phyloP scores from a whole-genome alignment of 2,888 invertebrate species.

The Drosophila neutralis region DNA sequence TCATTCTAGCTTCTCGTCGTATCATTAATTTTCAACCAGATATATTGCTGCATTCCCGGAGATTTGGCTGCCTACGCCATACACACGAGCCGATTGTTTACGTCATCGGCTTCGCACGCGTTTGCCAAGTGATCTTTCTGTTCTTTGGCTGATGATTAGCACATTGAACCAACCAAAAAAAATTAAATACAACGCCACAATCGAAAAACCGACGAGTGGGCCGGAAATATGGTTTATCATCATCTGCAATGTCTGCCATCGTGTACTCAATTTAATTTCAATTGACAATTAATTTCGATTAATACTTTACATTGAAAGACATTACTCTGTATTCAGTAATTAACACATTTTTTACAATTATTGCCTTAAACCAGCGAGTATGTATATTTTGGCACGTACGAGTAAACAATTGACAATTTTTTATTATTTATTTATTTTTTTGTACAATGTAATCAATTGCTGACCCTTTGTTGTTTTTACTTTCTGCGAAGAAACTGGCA shows the following conservation, averaged over 20 bases:
- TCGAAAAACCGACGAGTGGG: constrained; percentile 13
- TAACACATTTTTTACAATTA: constrained; percentile 1
- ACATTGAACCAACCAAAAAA: constrained; percentile 56
- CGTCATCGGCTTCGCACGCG: constrained; percentile 73
- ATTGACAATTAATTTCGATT: constrained; percentile 40
- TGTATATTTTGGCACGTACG: constrained; percentile 1
- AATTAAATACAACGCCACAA: constrained; percentile 23
- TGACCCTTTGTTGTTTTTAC: constrained; percentile 33
- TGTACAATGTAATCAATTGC: constrained; percentile 7
- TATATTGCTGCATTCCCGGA: constrained; percentile 26
- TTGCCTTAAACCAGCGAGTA: not conserved
- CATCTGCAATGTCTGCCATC: constrained; percentile 17
- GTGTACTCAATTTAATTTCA: constrained; percentile 29
- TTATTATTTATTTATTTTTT: not conserved
- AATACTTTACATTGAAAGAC: constrained; percentile 33
- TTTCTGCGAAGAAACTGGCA: constrained; percentile 24
- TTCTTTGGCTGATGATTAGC: constrained; percentile 59
- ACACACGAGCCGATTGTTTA: constrained; percentile 66
- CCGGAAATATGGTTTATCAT: constrained; percentile 35
- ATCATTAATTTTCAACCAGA: constrained; percentile 17
- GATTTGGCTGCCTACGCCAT: constrained; percentile 34
- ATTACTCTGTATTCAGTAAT: constrained; percentile 16
- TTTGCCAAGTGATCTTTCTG: constrained; percentile 71
- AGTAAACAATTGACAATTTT: constrained; percentile 1
- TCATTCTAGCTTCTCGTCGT: not conserved